Evolutionary conservation across 2,113 vertebrate species (phyloP).

Genomic region (Stegastes partitus): DNA sequence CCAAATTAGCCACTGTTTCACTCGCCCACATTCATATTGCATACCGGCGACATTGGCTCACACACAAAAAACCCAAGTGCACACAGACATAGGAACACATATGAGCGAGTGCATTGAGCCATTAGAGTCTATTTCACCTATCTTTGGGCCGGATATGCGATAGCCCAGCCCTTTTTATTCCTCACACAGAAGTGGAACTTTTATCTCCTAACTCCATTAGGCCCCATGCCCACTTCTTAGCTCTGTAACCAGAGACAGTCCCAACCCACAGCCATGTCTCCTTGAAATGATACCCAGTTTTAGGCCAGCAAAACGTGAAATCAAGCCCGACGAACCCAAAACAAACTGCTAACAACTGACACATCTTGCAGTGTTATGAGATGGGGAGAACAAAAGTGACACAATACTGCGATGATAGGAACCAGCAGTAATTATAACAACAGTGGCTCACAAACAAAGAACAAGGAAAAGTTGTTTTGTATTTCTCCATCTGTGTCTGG

Average conservation of each 20-base stretch:
- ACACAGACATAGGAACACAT: background rate
- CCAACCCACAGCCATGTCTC: conserved; percentile 36
- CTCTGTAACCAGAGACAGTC: conserved; percentile 47
- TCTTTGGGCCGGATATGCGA: conserved; percentile 46
- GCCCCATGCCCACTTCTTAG: conserved; percentile 44
- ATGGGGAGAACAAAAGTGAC: conserved; percentile 30
- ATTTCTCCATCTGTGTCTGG: conserved; percentile 2
- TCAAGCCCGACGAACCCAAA: conserved; percentile 49
- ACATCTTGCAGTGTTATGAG: conserved; percentile 41
- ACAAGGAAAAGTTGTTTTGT: conserved; percentile 11
- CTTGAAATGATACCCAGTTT: conserved; percentile 56
- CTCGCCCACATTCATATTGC: conserved; percentile 34
- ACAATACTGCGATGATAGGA: background rate
- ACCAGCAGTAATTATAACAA: conserved; percentile 40
- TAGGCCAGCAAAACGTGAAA: conserved; percentile 51
- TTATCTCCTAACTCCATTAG: conserved; percentile 64
- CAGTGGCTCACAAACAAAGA: conserved; percentile 35
- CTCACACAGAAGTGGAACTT: conserved; percentile 49
- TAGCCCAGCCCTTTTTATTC: conserved; percentile 41
- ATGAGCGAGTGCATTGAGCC: background rate
- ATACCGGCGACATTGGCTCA: conserved; percentile 4
- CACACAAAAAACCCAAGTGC: background rate
- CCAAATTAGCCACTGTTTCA: conserved; percentile 45
- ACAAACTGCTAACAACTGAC: conserved; percentile 43
- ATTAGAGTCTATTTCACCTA: conserved; percentile 46